Evolutionary conservation across 1,140 invertebrate genomes (phyloP), one percentile per base, ranked within the genome.

Genomic region (Ptiloglossa arizonensis): DNA sequence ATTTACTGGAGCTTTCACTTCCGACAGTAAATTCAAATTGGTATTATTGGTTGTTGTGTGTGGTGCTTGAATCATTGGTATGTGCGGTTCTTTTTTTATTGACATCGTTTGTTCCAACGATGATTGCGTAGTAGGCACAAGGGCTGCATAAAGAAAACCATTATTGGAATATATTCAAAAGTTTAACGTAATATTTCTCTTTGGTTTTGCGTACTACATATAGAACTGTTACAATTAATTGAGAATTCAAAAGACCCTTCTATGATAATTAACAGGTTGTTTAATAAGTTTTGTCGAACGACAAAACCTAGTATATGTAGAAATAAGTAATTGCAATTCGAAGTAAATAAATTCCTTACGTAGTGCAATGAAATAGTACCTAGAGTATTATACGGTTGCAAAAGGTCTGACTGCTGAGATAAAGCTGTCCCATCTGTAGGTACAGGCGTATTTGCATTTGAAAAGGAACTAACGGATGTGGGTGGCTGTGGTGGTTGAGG

Each of bases 321-420:
- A 29, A 32, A 5, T 19, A 22, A 62, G 13, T 64, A 27, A 29
- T 64, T 48, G 17, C 24, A 66, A 15, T 11, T 15, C 17, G 13
- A 41, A 56, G 17, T 46, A 35, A 24, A 24, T 5, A 1, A n/a
- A 32, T 32, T 6, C 32, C 1, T 29, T 52, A 54, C 8, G 35
- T 2, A 17, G 4, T 59, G 15, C 0, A 59, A 50, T n/a, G 11
- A 78, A 5, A 48, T 22, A 56, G 32, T 89, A 92, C 91, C 91
- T 90, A 92, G 60, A 88, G 90, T 81, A 88, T 88, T 92, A 76
- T 88, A 92, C 56, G 91, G 82, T 82, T 92, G 91, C 73, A 93
- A 85, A 75, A 93, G 88, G 75, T 93, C 91, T 56, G 89, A 80
- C 54, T 89, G 88, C 71, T 89, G 89, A 63, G 75, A 87, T 72